Percentiles rank a stretch among this genome's conserved stretches.
phyloP scores from a whole-genome alignment of 2,113 vertebrate genomes.

The Anarhynchus alexandrinus region DNA sequence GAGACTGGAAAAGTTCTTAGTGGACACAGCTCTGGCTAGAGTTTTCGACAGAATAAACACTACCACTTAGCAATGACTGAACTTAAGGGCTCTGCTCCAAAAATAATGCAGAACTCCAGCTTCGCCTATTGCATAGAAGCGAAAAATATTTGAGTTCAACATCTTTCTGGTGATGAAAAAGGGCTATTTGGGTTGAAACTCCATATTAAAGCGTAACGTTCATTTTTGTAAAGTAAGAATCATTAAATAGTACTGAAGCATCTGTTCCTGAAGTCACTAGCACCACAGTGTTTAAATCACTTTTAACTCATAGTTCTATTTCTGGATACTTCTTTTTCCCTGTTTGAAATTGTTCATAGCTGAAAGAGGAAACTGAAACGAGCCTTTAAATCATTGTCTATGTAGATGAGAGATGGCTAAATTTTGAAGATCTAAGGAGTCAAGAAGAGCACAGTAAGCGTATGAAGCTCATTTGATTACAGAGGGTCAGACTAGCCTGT shows the following conservation, averaged over 20 bases:
- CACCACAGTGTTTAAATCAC: background rate
- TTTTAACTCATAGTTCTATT: background rate
- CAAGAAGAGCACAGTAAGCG: background rate
- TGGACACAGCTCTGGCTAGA: background rate
- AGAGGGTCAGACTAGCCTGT: background rate
- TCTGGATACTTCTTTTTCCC: background rate
- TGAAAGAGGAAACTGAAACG: background rate
- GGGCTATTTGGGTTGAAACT: background rate
- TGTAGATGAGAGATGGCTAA: background rate
- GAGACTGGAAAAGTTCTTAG: background rate
- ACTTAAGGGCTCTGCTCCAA: background rate
- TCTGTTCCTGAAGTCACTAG: background rate
- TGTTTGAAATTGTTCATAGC: background rate
- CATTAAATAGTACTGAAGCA: background rate
- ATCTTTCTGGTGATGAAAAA: background rate
- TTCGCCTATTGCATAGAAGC: background rate
- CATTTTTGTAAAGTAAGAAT: background rate
- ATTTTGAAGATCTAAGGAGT: background rate
- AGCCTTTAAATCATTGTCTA: background rate
- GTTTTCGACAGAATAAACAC: background rate
- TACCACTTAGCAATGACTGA: background rate
- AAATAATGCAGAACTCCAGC: background rate
- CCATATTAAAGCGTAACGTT: background rate
- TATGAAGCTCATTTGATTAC: background rate
- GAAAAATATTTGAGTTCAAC: background rate